These are phyloP conservation scores for Phylloscopus trochiloides DNA, from an alignment of 2,113 vertebrate species.

Conservation along the genomic window DNA sequence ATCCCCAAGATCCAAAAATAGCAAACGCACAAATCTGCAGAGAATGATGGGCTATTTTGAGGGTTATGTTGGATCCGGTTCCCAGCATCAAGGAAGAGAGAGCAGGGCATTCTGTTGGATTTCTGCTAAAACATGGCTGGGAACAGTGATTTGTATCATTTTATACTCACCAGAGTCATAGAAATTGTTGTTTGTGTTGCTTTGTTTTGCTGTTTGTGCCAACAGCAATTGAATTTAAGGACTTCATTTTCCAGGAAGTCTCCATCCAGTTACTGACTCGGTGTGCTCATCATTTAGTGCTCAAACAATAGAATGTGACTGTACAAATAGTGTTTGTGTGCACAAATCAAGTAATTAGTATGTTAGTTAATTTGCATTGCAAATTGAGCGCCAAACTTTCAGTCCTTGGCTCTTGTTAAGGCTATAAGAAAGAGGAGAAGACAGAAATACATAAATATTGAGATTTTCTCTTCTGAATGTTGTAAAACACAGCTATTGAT, in stretches of 20 bases:
- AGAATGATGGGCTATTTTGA: conserved; percentile 47
- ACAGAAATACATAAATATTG: background rate
- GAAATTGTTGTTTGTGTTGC: conserved; percentile 8
- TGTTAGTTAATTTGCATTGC: background rate
- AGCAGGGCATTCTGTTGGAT: background rate
- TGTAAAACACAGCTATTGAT: background rate
- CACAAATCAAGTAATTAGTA: conserved; percentile 29
- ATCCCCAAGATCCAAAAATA: conserved; percentile 24
- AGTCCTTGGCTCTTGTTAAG: background rate
- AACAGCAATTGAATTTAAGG: conserved; percentile 45
- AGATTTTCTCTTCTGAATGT: background rate
- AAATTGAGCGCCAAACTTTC: conserved; percentile 1
- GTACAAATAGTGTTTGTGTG: conserved; percentile 14
- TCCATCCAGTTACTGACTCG: conserved; percentile 28
- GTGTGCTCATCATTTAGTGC: background rate
- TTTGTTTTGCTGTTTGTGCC: conserved; percentile 41
- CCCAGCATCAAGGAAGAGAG: conserved; percentile 4
- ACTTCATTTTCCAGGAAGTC: conserved; percentile 33
- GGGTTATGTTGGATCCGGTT: background rate
- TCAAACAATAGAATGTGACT: conserved; percentile 22
- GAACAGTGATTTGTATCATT: conserved; percentile 19
- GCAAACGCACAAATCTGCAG: conserved; percentile 30
- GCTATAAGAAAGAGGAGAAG: background rate
- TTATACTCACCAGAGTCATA: background rate
- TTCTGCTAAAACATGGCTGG: background rate